Conservation (phyloP, 2,797 vertebrate species). For the Glossophaga mutica region DNA sequence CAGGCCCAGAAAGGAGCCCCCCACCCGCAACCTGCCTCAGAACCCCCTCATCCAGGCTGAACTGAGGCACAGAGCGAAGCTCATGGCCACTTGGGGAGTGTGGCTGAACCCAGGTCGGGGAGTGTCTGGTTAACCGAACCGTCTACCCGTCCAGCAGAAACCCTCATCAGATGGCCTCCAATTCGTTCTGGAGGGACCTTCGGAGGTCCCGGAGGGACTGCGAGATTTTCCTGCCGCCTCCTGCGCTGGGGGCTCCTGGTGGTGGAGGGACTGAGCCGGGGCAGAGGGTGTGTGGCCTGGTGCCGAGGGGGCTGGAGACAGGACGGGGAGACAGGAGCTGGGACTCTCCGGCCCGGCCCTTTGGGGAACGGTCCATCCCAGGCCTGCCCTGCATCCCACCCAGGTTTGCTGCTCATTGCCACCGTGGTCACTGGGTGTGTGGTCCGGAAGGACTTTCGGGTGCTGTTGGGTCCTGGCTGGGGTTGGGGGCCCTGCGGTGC, state of each 20-base stretch:
- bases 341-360: too few species aligned
- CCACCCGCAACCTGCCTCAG: fast-evolving
- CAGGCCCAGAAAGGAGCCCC: too few species aligned
- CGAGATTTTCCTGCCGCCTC: neutral
- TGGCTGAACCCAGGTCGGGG: neutral
- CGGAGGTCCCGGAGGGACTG: fast-evolving
- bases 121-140: too few species aligned
- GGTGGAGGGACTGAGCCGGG: neutral
- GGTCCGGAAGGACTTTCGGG: neutral
- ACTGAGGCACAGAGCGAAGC: neutral
- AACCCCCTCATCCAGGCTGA: neutral
- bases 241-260: neutral
- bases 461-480: neutral
- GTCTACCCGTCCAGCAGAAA: neutral
- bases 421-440: neutral
- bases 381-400: fast-evolving
- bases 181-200: neutral
- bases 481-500: neutral
- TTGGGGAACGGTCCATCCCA: neutral
- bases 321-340: neutral
- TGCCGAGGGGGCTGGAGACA: neutral
- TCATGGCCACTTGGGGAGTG: neutral
- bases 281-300: neutral
- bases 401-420: fast-evolving
- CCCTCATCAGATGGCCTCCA: neutral